A percentile compares a stretch with the other conserved stretches of the same genome.
phyloP scores from a whole-genome alignment of 1,140 invertebrate species.

The Macrocentrus cingulum region DNA sequence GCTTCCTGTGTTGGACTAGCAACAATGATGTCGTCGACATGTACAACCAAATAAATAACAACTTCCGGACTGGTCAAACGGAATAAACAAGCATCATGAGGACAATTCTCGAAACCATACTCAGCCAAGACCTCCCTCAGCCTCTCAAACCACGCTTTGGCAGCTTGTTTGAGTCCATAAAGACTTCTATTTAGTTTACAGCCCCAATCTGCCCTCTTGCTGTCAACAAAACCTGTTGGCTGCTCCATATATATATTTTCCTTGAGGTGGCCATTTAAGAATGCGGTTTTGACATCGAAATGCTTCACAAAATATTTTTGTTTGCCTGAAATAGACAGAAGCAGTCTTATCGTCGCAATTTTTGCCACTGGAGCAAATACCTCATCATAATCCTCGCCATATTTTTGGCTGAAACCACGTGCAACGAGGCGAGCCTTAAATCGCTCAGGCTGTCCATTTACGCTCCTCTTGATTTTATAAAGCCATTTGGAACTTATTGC shows the following conservation, averaged over 20 bases:
- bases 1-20: too few relatives aligned
- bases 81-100: conserved; percentile 4
- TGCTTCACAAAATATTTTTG: conserved; percentile 42
- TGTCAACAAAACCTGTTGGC: conserved; percentile 37
- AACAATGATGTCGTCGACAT: too few relatives aligned
- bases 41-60: too few relatives aligned
- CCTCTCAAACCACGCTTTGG: conserved; percentile 25
- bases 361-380: not conserved
- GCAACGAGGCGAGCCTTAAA: not conserved
- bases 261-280: conserved; percentile 49
- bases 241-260: conserved; percentile 53
- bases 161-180: conserved; percentile 27
- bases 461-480: conserved; percentile 31
- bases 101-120: not conserved
- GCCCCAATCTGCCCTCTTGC: not conserved
- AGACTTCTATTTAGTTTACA: conserved; percentile 26
- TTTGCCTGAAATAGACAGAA: conserved; percentile 46
- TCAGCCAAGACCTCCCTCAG: conserved; percentile 20
- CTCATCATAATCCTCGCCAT: not conserved
- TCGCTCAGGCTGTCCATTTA: not conserved
- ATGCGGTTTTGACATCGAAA: conserved; percentile 51
- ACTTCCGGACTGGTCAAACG: conserved; percentile 17
- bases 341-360: conserved; percentile 14
- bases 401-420: not conserved
- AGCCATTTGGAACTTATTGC: conserved; percentile 39